Percentiles rank a stretch among this genome's conserved stretches.
phyloP scores from a whole-genome alignment of 2,888 invertebrate genomes.

The Tyria jacobaeae region DNA sequence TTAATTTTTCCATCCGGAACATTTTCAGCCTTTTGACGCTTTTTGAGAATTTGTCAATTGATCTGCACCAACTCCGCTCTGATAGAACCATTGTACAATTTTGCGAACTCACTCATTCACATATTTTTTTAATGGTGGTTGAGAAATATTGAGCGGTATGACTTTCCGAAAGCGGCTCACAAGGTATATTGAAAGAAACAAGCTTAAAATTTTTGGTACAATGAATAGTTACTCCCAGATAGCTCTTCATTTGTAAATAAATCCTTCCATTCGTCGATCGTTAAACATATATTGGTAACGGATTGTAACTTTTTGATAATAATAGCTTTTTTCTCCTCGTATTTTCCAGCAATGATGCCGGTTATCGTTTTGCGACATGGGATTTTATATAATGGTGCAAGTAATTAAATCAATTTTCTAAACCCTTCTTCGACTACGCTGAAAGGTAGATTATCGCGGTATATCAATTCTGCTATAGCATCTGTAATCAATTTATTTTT shows the following conservation, averaged over 20 bases:
- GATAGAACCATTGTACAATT: too few relatives aligned
- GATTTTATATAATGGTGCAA: conserved; percentile 27
- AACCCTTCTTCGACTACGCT: conserved; percentile 23
- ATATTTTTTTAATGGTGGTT: conserved; percentile 23
- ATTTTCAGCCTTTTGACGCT: conserved; percentile 33
- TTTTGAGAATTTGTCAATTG: conserved; percentile 23
- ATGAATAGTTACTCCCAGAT: conserved; percentile 33
- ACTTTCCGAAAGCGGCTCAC: conserved; percentile 30
- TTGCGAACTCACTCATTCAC: too few relatives aligned
- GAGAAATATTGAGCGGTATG: conserved; percentile 1
- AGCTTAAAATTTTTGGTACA: conserved; percentile 20
- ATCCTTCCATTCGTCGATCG: conserved; percentile 45
- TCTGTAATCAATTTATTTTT: conserved; percentile 33
- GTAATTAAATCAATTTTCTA: conserved; percentile 29
- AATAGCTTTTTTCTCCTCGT: too few relatives aligned
- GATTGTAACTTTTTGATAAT: neutral
- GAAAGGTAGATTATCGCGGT: too few relatives aligned
- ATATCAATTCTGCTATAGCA: conserved; percentile 18
- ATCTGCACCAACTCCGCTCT: too few relatives aligned
- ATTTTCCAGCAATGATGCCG: conserved; percentile 27
- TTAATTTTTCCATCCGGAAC: conserved; percentile 45
- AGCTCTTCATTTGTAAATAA: conserved; percentile 2
- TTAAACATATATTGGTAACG: conserved; percentile 20
- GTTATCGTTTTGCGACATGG: conserved; percentile 18
- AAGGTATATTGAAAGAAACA: conserved; percentile 31